A percentile compares a stretch with the other conserved stretches of the same genome.
phyloP scores from a whole-genome alignment of 2,113 vertebrate species.

The Dromiciops gliroides region DNA sequence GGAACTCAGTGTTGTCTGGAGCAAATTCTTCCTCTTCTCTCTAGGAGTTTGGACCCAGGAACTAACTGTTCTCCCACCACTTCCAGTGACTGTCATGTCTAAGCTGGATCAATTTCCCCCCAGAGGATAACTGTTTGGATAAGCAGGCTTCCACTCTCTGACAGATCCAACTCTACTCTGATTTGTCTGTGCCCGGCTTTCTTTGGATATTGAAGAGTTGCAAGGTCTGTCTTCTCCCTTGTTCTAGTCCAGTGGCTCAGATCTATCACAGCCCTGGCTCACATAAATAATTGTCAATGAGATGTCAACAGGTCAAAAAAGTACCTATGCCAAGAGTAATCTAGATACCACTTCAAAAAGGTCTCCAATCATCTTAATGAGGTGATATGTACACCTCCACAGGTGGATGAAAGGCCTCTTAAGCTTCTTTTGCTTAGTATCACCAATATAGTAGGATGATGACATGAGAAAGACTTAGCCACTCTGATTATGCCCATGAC shows the following conservation, averaged over 20 bases:
- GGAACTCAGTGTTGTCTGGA: not conserved
- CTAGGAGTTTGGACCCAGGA: not conserved
- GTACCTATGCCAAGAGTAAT: not conserved
- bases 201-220: not conserved
- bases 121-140: not conserved
- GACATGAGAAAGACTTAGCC: no score
- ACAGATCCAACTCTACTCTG: not conserved
- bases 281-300: not conserved
- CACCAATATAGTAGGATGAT: no score
- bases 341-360: not conserved
- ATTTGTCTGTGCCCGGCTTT: not conserved
- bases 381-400: not conserved
- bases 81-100: not conserved
- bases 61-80: not conserved
- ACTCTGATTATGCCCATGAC: no score
- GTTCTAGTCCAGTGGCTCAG: not conserved
- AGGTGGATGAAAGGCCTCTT: not conserved
- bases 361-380: not conserved
- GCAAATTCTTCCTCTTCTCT: not conserved
- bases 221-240: not conserved
- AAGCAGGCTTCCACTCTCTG: not conserved
- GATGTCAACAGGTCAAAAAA: not conserved
- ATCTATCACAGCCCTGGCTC: not conserved
- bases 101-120: not conserved
- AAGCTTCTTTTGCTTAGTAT: no score